Base-by-base conservation (phyloP, 2,113 vertebrate species). In the Scophthalmus maximus region DNA sequence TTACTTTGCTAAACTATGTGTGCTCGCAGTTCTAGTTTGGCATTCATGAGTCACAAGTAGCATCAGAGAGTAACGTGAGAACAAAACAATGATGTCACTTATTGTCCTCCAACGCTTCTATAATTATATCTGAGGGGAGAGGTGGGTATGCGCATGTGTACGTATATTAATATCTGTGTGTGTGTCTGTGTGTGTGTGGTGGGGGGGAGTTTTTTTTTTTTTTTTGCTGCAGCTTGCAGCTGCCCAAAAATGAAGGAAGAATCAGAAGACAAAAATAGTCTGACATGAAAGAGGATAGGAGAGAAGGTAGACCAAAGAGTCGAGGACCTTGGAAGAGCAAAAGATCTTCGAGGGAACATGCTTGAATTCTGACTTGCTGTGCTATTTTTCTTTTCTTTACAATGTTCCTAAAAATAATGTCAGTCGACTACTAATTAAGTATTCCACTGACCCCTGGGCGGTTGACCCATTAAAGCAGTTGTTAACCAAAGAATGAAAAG, bases 231-330 rank as follows among this genome's bases (percentile, higher is more conserved):
- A 2, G 79, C 73, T 64, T 82, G 82, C 87, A 91, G 88, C 88
- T 88, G 84, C 78, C 85, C 68, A 85, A 89, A 89, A 89, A 87
- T 82, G 77, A 87, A 87, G 84, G 83, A 87, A 90, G 87, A 88
- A 85, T 86, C 76, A 74, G 67, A 72, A 68, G 78, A 82, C 87
- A 51, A 79, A 88, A 90, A 90, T 88, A 92, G 89, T 79, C 62
- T 1, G 50, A 83, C 83, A 85, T 89, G 88, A 89, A 90, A 89
- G 81, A 78, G 75, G 84, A 89, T 58, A 80, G 83, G 79, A 83
- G 68, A 84, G 78, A 40, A 68, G 74, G 68, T 82, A 73, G 69
- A 85, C 74, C 49, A 57, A 83, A 86, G 67, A 71, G 73, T 38
- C 2, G 67, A 61, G 68, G 57, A 40, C 30, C 18, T 10, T 59